These are phyloP conservation scores for Diceros bicornis DNA, from an alignment of 2,797 vertebrate genomes.

Conservation along the genomic window DNA sequence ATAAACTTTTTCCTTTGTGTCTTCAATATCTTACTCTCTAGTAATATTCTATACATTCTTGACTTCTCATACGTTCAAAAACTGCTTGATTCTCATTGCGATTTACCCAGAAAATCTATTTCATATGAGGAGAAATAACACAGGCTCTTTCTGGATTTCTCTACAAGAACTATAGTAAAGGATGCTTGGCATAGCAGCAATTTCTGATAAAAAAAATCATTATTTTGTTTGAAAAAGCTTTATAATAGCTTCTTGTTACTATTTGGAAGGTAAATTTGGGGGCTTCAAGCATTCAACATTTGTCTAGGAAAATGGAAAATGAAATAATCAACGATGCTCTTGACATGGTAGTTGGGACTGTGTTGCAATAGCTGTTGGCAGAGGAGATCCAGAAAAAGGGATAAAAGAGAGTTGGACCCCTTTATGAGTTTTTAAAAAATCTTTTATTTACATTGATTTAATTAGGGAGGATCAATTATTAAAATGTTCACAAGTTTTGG, in stretches of 20 bases:
- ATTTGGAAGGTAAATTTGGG: neutral
- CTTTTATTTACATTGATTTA: neutral
- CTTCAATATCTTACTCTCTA: neutral
- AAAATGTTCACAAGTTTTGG: neutral
- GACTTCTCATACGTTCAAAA: neutral
- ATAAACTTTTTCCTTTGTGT: neutral
- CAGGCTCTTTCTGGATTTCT: neutral
- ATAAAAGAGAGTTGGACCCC: neutral
- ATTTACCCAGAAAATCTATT: constrained; percentile 28
- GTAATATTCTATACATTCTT: neutral
- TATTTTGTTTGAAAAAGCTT: neutral
- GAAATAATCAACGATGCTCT: neutral
- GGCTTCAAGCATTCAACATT: neutral
- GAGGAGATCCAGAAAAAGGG: neutral
- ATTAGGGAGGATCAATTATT: neutral
- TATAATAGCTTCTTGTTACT: neutral
- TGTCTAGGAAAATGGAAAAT: neutral
- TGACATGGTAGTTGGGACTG: no score
- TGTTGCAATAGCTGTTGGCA: neutral
- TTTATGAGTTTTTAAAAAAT: neutral
- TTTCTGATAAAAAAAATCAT: neutral
- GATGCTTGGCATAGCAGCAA: neutral
- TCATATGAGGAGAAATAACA: neutral
- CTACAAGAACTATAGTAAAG: neutral
- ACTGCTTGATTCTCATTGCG: neutral